Evolutionary conservation across 92 coral and sea anemone genomes (phyloP), one percentile per base, ranked within the genome.

Genomic region (Umimayanthus chanpuru): DNA sequence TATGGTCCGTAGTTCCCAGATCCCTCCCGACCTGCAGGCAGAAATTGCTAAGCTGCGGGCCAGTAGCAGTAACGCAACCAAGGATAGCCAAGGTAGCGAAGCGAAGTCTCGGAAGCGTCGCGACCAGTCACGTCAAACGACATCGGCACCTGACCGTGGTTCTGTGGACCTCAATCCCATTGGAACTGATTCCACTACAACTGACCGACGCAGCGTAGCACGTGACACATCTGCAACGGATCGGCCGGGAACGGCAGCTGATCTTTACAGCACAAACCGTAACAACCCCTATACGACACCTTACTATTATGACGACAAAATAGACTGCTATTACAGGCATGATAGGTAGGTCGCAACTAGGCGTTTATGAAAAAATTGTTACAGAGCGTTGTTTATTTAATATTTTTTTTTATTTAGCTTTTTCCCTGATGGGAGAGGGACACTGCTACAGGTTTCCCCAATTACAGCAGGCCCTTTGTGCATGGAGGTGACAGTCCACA

Each of bases 1-100:
- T 30, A 78, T 78, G 81, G 40, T 78, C 11, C 81, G 81, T n/a
- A 78, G 81, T 9, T 78, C 81, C 81, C 65, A 43, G 58, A n/a
- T 78, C 81, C 81, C 81, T 50, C 20, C 81, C 6, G 64, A 23
- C 61, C 81, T 78, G 30, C 82, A 50, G 32, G 36, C 36, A 23
- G 23, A n/a, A 18, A 78, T 78, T 49, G 82, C 66, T 23, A 26
- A 44, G 29, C 30, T 78, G 9, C 39, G 41, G 23, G 64, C 76
- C 76, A 72, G n/a, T 6, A 25, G 66, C 21, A 49, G 11, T 44
- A 78, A 78, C 41, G 43, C n/a, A 55, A 78, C 82, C 20, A 14
- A 26, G 36, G 21, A 4, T 36, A 26, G 40, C 76, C 10, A 68
- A 68, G 11, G 11, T n/a, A 30, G 23, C 76, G n/a, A 6, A 29